phyloP scores from a whole-genome alignment of 37 sponge, comb jelly and placozoan genomes.

The Spongilla lacustris region DNA sequence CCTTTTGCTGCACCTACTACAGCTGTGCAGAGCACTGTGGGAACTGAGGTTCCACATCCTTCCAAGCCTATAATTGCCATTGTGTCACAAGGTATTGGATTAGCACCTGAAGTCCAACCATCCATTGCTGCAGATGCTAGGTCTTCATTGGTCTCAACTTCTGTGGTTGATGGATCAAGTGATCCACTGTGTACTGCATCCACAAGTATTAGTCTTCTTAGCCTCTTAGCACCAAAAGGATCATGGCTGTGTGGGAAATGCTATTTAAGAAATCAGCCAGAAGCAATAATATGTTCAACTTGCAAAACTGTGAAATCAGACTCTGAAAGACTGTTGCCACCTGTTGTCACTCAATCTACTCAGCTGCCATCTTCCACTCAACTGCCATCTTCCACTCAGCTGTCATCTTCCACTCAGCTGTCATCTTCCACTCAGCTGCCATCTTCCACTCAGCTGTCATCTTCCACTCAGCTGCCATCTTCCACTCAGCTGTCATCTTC shows the following conservation, averaged over 20 bases:
- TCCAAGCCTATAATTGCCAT: background rate
- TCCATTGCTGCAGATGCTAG: background rate
- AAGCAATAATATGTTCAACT: background rate
- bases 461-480: background rate
- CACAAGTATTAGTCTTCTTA: background rate
- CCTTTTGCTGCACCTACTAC: background rate
- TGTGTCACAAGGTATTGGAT: background rate
- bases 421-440: background rate
- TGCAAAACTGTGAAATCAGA: background rate
- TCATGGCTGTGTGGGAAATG: background rate
- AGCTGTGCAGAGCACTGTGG: background rate
- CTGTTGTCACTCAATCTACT: background rate
- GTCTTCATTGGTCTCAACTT: too few relatives aligned
- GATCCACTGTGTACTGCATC: too few relatives aligned
- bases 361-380: background rate
- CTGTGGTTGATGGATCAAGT: too few relatives aligned
- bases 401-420: background rate
- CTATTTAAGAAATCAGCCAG: background rate
- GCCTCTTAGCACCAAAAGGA: background rate
- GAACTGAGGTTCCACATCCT: background rate
- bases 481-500: background rate
- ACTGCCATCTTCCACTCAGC: background rate
- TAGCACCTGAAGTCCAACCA: background rate
- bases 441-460: background rate
- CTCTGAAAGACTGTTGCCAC: background rate